Evolutionary conservation across 2,888 invertebrate genomes (phyloP).

Genomic region (Caenorhabditis sp.): DNA sequence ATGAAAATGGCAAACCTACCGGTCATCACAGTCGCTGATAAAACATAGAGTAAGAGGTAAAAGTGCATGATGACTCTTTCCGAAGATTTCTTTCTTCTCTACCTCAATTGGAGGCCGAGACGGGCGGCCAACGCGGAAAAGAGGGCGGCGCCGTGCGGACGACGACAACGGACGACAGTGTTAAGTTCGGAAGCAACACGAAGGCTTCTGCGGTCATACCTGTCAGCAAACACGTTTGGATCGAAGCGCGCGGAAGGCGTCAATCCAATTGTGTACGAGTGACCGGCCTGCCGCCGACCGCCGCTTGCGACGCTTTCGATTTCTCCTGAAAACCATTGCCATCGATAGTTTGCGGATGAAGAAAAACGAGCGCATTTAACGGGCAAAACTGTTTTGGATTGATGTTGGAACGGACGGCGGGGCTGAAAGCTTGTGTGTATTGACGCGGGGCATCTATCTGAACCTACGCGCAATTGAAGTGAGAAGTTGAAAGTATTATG

Average conservation of each 20-base stretch:
- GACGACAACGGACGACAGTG: constrained; percentile 25
- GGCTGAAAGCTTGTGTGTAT: too few relatives aligned
- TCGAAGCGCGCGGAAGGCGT: constrained; percentile 41
- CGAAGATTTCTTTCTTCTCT: constrained; percentile 12
- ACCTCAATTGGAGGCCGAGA: constrained; percentile 29
- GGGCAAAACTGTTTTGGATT: background rate
- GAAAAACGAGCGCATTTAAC: background rate
- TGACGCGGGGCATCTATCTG: too few relatives aligned
- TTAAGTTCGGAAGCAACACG: constrained; percentile 48
- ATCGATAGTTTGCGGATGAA: constrained; percentile 18
- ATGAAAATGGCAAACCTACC: constrained; percentile 14
- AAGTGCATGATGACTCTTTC: constrained; percentile 32
- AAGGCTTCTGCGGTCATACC: constrained; percentile 49
- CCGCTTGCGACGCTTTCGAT: constrained; percentile 27
- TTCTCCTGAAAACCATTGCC: constrained; percentile 16
- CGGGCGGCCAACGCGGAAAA: constrained; percentile 17
- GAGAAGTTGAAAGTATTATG: too few relatives aligned
- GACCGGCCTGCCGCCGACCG: constrained; percentile 36
- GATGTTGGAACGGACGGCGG: background rate
- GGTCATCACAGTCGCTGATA: constrained; percentile 6
- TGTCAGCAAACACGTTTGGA: constrained; percentile 52
- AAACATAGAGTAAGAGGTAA: constrained; percentile 44
- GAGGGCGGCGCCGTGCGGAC: constrained; percentile 26
- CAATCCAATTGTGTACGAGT: constrained; percentile 46
- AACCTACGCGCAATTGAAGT: too few relatives aligned